Conservation (phyloP, 2,888 invertebrate genomes). For the Hermodice carunculata region DNA sequence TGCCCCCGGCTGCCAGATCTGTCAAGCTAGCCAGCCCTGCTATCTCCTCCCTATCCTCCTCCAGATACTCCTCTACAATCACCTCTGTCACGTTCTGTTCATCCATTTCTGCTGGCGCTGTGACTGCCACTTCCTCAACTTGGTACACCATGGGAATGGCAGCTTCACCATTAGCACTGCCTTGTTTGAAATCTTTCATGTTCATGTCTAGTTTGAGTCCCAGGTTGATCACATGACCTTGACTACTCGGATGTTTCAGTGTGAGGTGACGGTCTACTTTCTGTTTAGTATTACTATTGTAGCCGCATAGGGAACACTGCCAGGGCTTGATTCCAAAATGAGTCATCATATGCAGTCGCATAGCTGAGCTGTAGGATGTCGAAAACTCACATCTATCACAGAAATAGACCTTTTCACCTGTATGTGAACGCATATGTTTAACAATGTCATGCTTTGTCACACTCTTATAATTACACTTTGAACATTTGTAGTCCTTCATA, state of each 20-base stretch:
- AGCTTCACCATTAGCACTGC: no score
- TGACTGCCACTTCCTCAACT: no score
- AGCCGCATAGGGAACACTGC: constrained; percentile 28
- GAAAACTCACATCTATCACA: constrained; percentile 25
- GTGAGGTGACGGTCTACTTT: constrained; percentile 21
- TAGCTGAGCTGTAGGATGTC: constrained; percentile 10
- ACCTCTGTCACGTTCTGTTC: no score
- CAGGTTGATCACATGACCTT: constrained; percentile 16
- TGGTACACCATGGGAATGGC: no score
- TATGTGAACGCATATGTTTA: constrained; percentile 29
- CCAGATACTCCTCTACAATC: no score
- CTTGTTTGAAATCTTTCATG: constrained; percentile 7
- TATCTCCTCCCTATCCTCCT: no score
- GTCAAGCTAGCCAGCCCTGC: no score
- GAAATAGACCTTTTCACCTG: constrained; percentile 24
- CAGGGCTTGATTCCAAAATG: constrained; percentile 30
- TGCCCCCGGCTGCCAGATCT: no score
- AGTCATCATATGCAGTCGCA: constrained; percentile 24
- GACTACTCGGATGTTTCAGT: background rate
- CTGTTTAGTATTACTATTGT: constrained; percentile 21
- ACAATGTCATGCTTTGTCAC: constrained; percentile 24
- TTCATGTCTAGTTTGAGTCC: constrained; percentile 24
- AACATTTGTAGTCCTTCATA: constrained; percentile 22
- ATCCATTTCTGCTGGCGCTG: no score
- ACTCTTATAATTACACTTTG: constrained; percentile 17